Evolutionary conservation across 2,113 vertebrate species (phyloP).

Genomic region (Promerops cafer): DNA sequence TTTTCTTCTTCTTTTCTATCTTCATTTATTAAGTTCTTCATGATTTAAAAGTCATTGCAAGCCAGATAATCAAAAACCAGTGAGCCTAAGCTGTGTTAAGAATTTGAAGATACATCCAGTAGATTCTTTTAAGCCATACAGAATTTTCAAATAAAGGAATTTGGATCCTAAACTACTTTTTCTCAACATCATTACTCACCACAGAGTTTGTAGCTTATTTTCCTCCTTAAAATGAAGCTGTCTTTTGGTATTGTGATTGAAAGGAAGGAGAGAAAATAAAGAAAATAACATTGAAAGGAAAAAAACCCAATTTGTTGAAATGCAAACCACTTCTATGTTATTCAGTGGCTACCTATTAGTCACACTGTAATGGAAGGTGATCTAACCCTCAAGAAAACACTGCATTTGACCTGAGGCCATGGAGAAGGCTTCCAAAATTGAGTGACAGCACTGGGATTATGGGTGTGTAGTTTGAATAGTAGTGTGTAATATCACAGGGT

Average conservation of each 20-base stretch:
- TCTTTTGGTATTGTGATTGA: background rate
- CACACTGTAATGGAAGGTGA: background rate
- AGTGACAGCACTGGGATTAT: too few relatives aligned
- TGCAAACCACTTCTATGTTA: background rate
- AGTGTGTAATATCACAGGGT: too few relatives aligned
- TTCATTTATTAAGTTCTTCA: background rate
- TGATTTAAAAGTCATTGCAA: background rate
- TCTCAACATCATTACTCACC: background rate
- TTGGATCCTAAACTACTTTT: background rate
- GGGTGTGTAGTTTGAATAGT: too few relatives aligned
- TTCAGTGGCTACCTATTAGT: background rate
- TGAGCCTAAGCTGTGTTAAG: background rate
- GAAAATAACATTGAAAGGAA: background rate
- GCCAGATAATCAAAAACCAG: background rate
- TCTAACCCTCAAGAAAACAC: too few relatives aligned
- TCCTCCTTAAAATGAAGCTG: background rate
- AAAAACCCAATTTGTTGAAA: background rate
- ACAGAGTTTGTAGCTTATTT: background rate
- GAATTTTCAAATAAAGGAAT: background rate
- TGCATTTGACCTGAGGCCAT: too few relatives aligned
- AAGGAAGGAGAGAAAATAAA: background rate
- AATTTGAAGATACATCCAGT: background rate
- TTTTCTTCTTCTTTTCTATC: background rate
- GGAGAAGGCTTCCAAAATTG: too few relatives aligned
- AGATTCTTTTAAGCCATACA: background rate